Percentiles rank a stretch among this genome's conserved stretches.
These are phyloP conservation scores for Galerucella nymphaeae DNA, from an alignment of 2,888 invertebrate genomes.

Conservation along the genomic window DNA sequence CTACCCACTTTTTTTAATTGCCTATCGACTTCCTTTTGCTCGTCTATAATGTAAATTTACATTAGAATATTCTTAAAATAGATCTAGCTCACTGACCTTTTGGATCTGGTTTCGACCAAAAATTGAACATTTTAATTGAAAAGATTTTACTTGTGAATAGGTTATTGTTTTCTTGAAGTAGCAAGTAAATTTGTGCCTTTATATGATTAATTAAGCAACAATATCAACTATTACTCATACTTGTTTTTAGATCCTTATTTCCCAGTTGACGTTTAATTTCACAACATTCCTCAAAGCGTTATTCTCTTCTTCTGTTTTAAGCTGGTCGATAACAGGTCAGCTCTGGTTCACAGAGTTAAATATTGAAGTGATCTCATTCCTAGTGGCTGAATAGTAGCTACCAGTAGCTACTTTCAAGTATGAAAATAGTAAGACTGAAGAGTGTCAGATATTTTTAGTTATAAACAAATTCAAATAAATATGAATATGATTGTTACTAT, in stretches of 20 bases:
- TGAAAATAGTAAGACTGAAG: no score
- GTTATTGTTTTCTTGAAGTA: no score
- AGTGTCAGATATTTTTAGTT: no score
- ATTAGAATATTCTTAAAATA: not conserved
- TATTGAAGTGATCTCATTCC: no score
- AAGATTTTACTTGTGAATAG: not conserved
- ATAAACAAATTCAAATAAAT: not conserved
- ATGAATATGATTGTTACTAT: not conserved
- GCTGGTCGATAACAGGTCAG: no score
- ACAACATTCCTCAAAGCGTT: not conserved
- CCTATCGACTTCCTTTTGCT: constrained; percentile 85
- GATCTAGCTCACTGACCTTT: constrained; percentile 57
- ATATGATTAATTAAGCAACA: not conserved
- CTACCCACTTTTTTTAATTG: constrained; percentile 82
- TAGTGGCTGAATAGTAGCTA: no score
- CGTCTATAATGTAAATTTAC: constrained; percentile 69
- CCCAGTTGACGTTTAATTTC: not conserved
- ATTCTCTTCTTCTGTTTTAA: not conserved
- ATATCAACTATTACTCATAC: constrained; percentile 9
- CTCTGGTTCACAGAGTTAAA: no score
- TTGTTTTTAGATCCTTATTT: constrained; percentile 11
- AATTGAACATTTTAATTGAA: constrained; percentile 49
- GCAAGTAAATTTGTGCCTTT: not conserved
- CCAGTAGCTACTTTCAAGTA: no score
- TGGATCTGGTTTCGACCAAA: constrained; percentile 63